phyloP scores from a whole-genome alignment of 2,888 invertebrate genomes.

The Stenurella melanura region DNA sequence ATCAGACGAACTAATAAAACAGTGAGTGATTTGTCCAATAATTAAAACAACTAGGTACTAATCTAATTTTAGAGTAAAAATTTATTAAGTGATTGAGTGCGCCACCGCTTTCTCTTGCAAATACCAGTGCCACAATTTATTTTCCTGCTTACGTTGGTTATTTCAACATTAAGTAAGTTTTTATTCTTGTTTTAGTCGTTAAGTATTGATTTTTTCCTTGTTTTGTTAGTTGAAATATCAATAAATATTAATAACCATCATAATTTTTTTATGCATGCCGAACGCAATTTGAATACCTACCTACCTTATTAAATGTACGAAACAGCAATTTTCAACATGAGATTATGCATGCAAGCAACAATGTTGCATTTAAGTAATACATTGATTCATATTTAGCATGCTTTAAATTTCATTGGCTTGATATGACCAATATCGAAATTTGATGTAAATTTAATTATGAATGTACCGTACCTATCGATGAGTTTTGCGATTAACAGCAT shows the following conservation, averaged over 20 bases:
- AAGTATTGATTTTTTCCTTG: background rate
- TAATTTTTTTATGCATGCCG: too few species aligned
- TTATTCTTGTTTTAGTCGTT: background rate
- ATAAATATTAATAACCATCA: background rate
- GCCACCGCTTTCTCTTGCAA: background rate
- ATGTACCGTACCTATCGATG: too few species aligned
- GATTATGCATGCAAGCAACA: too few species aligned
- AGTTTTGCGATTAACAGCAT: too few species aligned
- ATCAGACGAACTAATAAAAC: conserved; percentile 3
- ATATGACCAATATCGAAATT: too few species aligned
- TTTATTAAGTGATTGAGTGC: background rate
- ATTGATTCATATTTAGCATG: too few species aligned
- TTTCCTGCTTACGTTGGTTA: background rate
- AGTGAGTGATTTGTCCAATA: background rate
- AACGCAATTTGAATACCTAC: too few species aligned
- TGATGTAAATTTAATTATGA: too few species aligned
- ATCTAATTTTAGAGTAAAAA: background rate
- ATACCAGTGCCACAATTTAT: background rate
- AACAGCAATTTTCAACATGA: too few species aligned
- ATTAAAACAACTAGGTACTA: background rate
- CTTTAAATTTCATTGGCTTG: too few species aligned
- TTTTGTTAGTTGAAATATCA: background rate
- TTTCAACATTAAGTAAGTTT: background rate
- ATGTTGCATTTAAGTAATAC: too few species aligned
- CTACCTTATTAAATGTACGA: too few species aligned